Base-by-base conservation (phyloP, 1,140 invertebrate genomes). In the Polyergus mexicanus region DNA sequence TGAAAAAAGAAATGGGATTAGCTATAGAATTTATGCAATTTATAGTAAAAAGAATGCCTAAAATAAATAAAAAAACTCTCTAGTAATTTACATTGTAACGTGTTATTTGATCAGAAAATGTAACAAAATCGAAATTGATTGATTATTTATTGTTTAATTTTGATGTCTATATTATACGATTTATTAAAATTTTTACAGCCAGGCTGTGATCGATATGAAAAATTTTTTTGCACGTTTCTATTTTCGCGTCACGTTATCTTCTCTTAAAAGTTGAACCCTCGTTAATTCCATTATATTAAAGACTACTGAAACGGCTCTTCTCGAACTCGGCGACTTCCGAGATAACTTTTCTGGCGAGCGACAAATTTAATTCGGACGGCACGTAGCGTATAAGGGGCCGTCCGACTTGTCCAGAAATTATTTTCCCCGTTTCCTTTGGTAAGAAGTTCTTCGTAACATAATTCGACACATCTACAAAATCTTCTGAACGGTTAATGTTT, bases 281-380 rank as follows among this genome's bases (percentile, higher is more conserved):
- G 22, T 74, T 83, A 83, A 83, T 83, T 74, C 28, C 38, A 35
- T 47, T 25, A 32, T 47, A 69, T 62, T 74, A 44, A 72, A 35
- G 22, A 58, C 13, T 35, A 72, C 35, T 38, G 13, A 47, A 47
- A 41, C 38, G 25, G n/a, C 35, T 60, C 54, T 60, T 60, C 54
- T 62, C 13, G 68, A 60, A 74, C 41, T 58, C 19, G 19, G 10
- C 25, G 35, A 56, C 51, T 78, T 68, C 7, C 10, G 32, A 38
- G 44, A 72, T 83, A 83, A 62, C 28, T 74, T 83, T 47, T 47
- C 38, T 38, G 54, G 65, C 35, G 69, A 72, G 8, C 47, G 54
- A 80, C 65, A 69, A 83, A 83, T 83, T 83, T 60, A 83, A 83
- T 74, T 83, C n/a, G 22, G 35, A 22, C 16, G 63, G 47, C 68